A percentile compares a stretch with the other conserved stretches of the same genome.
These are phyloP conservation scores for Setophaga petechia DNA, from an alignment of 2,113 vertebrate genomes.

Conservation along the genomic window DNA sequence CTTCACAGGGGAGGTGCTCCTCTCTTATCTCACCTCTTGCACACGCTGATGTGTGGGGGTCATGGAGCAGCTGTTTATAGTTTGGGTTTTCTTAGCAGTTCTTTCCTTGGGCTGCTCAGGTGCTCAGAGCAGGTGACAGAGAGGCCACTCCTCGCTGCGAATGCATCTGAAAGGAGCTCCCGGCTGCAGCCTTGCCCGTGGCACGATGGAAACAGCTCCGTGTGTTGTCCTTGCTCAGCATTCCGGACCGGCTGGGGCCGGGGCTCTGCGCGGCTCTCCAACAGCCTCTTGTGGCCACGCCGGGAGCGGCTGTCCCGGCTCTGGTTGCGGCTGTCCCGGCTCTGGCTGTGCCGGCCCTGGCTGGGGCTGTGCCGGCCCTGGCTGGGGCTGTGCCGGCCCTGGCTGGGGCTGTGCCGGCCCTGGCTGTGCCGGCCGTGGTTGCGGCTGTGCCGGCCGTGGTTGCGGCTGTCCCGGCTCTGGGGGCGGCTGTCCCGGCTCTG, in stretches of 20 bases:
- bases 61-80: neutral
- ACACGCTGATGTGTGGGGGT: neutral
- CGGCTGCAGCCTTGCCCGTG: neutral
- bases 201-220: neutral
- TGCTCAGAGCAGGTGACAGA: neutral
- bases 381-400: no score
- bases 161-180: neutral
- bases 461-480: no score
- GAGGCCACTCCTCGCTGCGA: neutral
- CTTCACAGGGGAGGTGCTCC: neutral
- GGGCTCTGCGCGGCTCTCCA: neutral
- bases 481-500: neutral
- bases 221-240: neutral
- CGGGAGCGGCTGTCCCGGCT: neutral
- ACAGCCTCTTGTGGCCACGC: conserved; percentile 50
- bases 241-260: neutral
- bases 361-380: no score
- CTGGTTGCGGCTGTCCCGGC: neutral
- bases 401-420: no score
- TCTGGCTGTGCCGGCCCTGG: no score
- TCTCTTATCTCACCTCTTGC: neutral
- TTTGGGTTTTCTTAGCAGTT: neutral
- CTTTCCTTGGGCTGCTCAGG: neutral
- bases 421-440: no score
- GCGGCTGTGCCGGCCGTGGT: no score